Evolutionary conservation across 2,113 vertebrate genomes (phyloP).

Genomic region (Datnioides undecimradiatus): DNA sequence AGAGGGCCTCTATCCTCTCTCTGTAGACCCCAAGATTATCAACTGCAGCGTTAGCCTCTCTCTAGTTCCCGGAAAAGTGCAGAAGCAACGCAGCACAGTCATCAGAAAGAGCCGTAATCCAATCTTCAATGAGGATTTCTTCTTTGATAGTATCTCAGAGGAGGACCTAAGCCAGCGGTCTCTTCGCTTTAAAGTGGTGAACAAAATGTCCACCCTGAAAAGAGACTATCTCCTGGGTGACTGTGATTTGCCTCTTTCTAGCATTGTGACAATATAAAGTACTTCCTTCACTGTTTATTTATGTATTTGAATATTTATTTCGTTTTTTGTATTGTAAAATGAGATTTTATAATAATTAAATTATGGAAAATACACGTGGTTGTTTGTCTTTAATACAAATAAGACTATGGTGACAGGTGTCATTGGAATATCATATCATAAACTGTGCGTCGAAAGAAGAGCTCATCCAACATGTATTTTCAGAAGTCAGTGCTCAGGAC

Average conservation of each 20-base stretch:
- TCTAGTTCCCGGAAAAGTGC: conserved; percentile 86
- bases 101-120: conserved; percentile 91
- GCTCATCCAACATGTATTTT: background rate
- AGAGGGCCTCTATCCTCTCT: conserved; percentile 84
- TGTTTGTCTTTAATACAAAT: conserved; percentile 57
- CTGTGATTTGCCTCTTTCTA: conserved; percentile 82
- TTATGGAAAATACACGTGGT: conserved; percentile 39
- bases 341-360: conserved; percentile 77
- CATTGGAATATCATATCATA: background rate
- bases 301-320: conserved; percentile 72
- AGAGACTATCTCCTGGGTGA: conserved; percentile 84
- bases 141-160: conserved; percentile 88
- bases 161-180: conserved; percentile 84
- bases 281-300: conserved; percentile 47
- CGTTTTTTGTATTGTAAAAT: conserved; percentile 72
- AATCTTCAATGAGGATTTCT: conserved; percentile 93
- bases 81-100: conserved; percentile 90
- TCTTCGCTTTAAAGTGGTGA: conserved; percentile 88
- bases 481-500: background rate
- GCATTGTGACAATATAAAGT: conserved; percentile 73
- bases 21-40: conserved; percentile 85
- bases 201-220: conserved; percentile 88
- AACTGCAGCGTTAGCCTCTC: conserved; percentile 90
- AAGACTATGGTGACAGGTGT: background rate
- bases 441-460: background rate